phyloP scores from a whole-genome alignment of 2,888 invertebrate species.

The Hypsopygia costalis region DNA sequence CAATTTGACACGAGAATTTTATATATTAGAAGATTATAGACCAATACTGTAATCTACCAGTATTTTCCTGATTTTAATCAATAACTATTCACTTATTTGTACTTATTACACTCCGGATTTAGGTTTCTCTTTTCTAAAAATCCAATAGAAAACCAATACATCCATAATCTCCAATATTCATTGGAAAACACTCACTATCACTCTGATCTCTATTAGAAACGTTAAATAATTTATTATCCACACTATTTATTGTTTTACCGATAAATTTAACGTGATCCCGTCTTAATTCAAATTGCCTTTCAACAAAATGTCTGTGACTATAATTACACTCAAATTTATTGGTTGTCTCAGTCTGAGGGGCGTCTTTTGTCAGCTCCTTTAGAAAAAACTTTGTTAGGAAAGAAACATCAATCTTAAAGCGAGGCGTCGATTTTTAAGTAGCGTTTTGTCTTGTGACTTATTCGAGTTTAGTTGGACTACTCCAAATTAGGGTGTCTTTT shows the following conservation, averaged over 20 bases:
- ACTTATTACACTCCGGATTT: no score
- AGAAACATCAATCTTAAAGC: constrained; percentile 57
- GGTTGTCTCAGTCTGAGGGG: constrained; percentile 41
- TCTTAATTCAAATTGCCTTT: constrained; percentile 66
- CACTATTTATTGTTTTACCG: constrained; percentile 34
- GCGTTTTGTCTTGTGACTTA: constrained; percentile 53
- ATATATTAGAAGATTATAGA: no score
- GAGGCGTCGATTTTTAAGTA: constrained; percentile 50
- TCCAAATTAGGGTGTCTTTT: constrained; percentile 45
- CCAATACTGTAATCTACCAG: no score
- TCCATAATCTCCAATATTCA: no score
- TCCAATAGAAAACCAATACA: no score
- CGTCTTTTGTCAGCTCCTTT: constrained; percentile 36
- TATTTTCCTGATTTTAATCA: no score
- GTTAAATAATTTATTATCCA: constrained; percentile 27
- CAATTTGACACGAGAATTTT: no score
- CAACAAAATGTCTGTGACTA: constrained; percentile 66
- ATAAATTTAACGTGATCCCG: constrained; percentile 55
- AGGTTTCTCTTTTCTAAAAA: no score
- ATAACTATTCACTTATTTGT: no score
- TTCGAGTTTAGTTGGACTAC: constrained; percentile 31
- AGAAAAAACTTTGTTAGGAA: constrained; percentile 30
- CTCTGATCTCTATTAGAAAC: constrained; percentile 11
- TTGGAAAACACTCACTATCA: no score
- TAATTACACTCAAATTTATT: constrained; percentile 72